These are phyloP conservation scores for Tetragonisca angustula DNA, from an alignment of 2,888 invertebrate genomes.

Conservation along the genomic window DNA sequence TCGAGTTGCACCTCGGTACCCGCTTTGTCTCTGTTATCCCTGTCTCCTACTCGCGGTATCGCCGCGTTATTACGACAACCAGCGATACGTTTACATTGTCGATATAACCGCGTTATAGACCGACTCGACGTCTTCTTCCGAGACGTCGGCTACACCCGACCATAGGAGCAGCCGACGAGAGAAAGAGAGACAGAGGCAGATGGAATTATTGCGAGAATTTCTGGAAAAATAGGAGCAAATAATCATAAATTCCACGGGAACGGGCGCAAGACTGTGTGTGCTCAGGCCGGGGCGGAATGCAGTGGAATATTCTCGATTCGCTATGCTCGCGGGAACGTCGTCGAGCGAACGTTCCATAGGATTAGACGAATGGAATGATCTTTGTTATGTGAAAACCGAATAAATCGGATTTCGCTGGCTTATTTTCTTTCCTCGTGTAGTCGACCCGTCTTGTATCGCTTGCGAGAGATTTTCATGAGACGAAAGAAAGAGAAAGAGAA, in stretches of 20 bases:
- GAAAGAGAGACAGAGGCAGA: neutral
- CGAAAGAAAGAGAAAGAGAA: no score
- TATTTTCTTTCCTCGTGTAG: neutral
- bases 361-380: conserved; percentile 40
- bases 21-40: conserved; percentile 21
- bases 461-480: neutral
- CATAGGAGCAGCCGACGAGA: conserved; percentile 5
- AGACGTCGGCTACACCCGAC: neutral
- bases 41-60: neutral
- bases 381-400: neutral
- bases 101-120: neutral
- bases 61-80: conserved; percentile 30
- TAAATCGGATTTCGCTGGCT: neutral
- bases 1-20: conserved; percentile 15
- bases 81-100: conserved; percentile 24
- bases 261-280: neutral
- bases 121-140: neutral
- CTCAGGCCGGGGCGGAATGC: neutral
- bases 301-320: conserved; percentile 24
- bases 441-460: neutral
- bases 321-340: neutral
- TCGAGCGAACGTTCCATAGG: conserved; percentile 17
- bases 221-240: conserved; percentile 38
- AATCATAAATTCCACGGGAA: conserved; percentile 27
- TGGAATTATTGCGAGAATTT: conserved; percentile 37